These are phyloP conservation scores for Dicaeum eximium DNA, from an alignment of 2,113 vertebrate genomes.

Conservation along the genomic window DNA sequence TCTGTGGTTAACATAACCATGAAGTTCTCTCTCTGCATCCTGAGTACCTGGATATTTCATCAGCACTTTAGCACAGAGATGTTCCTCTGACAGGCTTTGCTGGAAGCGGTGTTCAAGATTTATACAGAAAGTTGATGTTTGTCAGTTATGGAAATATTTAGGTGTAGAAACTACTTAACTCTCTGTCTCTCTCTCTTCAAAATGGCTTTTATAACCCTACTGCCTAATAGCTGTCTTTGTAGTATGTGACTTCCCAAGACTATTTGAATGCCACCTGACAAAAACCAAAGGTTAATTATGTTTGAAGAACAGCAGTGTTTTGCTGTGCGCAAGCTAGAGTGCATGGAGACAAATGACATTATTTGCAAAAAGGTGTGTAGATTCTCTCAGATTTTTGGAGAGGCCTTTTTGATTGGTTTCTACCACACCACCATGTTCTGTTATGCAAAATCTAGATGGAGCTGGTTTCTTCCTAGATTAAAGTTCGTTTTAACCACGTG, in stretches of 20 bases:
- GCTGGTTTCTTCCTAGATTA: neutral
- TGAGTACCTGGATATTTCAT: neutral
- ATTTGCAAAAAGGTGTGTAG: neutral
- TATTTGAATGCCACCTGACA: neutral
- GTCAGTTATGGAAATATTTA: neutral
- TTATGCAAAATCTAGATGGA: neutral
- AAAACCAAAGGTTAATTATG: neutral
- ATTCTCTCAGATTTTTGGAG: neutral
- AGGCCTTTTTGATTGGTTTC: neutral
- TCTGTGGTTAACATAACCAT: neutral
- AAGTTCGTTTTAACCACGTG: neutral
- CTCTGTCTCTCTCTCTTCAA: neutral
- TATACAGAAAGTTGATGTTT: neutral
- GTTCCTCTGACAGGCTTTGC: neutral
- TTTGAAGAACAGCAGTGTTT: neutral
- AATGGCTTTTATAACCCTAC: neutral
- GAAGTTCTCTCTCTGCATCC: neutral
- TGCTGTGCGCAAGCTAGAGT: neutral
- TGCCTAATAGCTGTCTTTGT: neutral
- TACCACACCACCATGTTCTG: neutral
- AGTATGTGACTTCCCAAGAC: neutral
- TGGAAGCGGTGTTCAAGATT: neutral
- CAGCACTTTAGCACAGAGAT: neutral
- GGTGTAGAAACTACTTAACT: neutral
- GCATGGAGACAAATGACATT: neutral